Base-by-base conservation (phyloP, 2,797 vertebrate species). In the Tapera naevia region DNA sequence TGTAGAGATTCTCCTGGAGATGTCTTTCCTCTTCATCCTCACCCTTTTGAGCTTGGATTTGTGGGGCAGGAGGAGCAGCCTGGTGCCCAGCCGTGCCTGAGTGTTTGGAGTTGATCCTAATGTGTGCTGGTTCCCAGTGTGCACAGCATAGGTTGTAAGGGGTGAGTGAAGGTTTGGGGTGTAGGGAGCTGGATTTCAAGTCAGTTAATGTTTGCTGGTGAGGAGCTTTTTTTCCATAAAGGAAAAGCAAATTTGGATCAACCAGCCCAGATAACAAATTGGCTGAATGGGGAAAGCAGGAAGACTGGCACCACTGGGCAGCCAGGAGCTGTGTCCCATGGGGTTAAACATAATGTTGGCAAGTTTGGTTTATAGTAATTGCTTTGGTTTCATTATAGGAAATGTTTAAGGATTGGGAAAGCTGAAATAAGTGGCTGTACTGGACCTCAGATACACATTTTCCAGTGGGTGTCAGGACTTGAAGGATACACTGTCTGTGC, bases 51-150 rank as follows among this genome's bases (percentile, higher is more conserved):
- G 62, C 28, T 25, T 30, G 41, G 15, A 13, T 50, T 17, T 39
- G 53, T 18, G 62, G 73, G 48, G 62, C 57, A 56, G 78, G 41
- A 72, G 69, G 46, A 28, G 17, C 1, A 0, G 9, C 30, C 37
- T 46, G 2, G 1, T 67, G 43, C 60, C 50, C 11, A 7, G 35
- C 62, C 89, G 57, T 1, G 2, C 37, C 37, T 0, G 0, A 27
- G n/a, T 0, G 0, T 19, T 15, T 66, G 53, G 37, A 53, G 5
- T 41, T 69, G 45, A 37, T 50, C 45, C 39, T 1, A 0, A 3
- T 48, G 33, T 21, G 18, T 56, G 18, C 57, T 45, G 3, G 0
- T 58, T 85, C 58, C 35, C 51, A 33, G 43, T 1, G 2, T n/a
- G 46, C 1, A 6, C 8, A 13, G 48, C 57, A 18, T 50, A 0